These are phyloP conservation scores for Callimorpha dominula DNA, from an alignment of 2,888 invertebrate species.

Conservation along the genomic window DNA sequence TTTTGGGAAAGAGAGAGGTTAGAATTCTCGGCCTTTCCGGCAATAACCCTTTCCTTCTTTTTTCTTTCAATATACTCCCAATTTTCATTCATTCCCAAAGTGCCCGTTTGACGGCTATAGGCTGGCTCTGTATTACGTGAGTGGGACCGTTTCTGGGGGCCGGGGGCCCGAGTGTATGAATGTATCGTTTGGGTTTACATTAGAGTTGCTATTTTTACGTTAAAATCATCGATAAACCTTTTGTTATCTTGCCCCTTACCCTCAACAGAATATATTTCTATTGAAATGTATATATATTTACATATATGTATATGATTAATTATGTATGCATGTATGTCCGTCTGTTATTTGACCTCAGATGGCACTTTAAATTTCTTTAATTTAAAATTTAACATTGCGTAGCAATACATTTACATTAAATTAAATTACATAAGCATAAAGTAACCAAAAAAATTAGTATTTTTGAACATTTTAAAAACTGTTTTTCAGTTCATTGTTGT, in stretches of 20 bases:
- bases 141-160: too few species aligned
- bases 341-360: background rate
- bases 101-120: too few species aligned
- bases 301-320: background rate
- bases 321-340: background rate
- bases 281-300: conserved; percentile 3
- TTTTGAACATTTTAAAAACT: background rate
- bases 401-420: background rate
- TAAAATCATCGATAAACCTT: background rate
- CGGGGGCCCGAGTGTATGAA: too few species aligned
- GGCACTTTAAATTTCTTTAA: background rate
- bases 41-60: too few species aligned
- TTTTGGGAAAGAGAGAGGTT: too few species aligned
- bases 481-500: background rate
- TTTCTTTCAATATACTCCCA: too few species aligned
- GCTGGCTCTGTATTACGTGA: too few species aligned
- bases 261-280: conserved; percentile 3
- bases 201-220: background rate
- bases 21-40: too few species aligned
- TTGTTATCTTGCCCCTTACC: background rate
- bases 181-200: background rate
- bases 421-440: background rate
- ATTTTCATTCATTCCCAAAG: too few species aligned
- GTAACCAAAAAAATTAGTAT: background rate
- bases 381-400: too few species aligned